Evolutionary conservation across 1,140 invertebrate genomes (phyloP).

Genomic region (Drosophila novamexicana): DNA sequence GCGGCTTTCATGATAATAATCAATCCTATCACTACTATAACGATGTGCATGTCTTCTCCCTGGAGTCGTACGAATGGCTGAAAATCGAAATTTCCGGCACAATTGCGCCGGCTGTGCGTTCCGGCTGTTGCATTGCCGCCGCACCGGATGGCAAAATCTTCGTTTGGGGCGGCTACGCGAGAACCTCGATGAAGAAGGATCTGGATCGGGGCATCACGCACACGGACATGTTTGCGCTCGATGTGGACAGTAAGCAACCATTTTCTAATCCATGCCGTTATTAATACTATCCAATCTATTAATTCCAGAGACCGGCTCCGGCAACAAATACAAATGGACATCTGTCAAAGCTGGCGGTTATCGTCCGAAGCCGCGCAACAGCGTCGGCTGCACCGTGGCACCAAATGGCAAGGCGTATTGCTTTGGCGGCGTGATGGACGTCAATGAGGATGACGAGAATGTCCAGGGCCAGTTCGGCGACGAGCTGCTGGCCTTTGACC

Average conservation of each 20-base stretch:
- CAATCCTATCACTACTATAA: constrained; percentile 96
- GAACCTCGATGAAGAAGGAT: constrained; percentile 91
- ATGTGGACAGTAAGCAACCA: constrained; percentile 87
- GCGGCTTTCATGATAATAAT: constrained; percentile 95
- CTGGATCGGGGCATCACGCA: constrained; percentile 92
- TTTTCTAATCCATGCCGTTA: no score
- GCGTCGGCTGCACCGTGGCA: constrained; percentile 85
- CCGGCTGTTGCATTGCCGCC: constrained; percentile 89
- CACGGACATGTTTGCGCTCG: constrained; percentile 92
- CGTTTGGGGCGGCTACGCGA: constrained; percentile 95
- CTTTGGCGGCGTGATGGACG: constrained; percentile 93
- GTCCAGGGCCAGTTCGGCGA: constrained; percentile 93
- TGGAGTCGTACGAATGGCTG: constrained; percentile 92
- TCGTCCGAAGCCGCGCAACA: constrained; percentile 88
- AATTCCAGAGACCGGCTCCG: constrained; percentile 86
- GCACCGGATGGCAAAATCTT: constrained; percentile 88
- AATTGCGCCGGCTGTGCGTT: constrained; percentile 88
- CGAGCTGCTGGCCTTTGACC: constrained; percentile 91
- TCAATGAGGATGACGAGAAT: constrained; percentile 93
- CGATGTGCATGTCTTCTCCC: constrained; percentile 93
- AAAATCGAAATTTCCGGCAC: constrained; percentile 89
- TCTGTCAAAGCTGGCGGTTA: constrained; percentile 89
- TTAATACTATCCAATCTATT: not conserved
- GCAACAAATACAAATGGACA: constrained; percentile 90
- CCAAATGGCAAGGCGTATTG: constrained; percentile 83